Evolutionary conservation across 2,797 vertebrate genomes (phyloP).

Genomic region (Nyctibius grandis): DNA sequence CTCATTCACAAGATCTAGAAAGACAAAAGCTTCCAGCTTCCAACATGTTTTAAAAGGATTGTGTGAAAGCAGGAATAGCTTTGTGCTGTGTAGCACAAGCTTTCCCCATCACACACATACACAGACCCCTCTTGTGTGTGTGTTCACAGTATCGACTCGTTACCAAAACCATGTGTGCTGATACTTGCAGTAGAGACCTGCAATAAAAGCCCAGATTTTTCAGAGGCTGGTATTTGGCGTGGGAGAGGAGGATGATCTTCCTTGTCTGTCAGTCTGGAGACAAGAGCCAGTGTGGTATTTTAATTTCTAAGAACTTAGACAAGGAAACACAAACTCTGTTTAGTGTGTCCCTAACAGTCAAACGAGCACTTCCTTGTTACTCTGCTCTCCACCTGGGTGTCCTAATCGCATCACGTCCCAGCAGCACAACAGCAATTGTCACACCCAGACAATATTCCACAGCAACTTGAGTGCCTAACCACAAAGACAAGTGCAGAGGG

Average conservation of each 20-base stretch:
- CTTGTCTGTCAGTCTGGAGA: neutral
- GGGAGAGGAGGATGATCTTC: neutral
- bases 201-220: neutral
- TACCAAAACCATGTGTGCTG: neutral
- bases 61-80: neutral
- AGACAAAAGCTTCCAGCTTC: neutral
- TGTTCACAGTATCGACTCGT: neutral
- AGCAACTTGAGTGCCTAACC: accelerated
- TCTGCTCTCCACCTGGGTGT: neutral
- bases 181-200: neutral
- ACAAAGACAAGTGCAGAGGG: neutral
- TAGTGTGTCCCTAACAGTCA: neutral
- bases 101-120: neutral
- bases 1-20: neutral
- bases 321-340: neutral
- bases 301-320: neutral
- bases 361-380: neutral
- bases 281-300: neutral
- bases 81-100: neutral
- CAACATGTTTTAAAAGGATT: neutral
- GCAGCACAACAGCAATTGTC: neutral
- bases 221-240: neutral
- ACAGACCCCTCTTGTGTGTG: accelerated
- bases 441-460: neutral
- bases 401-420: neutral